Base-by-base conservation (phyloP, 2,113 vertebrate species). In the Macrotis lagotis region DNA sequence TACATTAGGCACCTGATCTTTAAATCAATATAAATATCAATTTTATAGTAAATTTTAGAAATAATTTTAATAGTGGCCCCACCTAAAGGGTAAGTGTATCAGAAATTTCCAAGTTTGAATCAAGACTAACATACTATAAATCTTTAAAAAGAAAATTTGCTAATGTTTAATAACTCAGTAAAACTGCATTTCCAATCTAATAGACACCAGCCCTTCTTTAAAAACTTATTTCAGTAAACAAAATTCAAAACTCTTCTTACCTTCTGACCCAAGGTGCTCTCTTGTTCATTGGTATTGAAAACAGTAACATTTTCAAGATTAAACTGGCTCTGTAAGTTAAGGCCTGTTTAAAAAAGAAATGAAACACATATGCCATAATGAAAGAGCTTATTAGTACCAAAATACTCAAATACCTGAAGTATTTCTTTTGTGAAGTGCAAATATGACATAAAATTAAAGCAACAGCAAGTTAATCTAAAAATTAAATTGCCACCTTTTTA, bases 261-360 rank as follows among this genome's bases (percentile, higher is more conserved):
- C 99, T 99, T 99, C 97, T 99, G 99, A 96, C 99, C 99, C 2
- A 99, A 97, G 12, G 99, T 99, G 97, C 99, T 99, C 96, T 99
- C 99, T 89, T 99, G 99, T 92, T 99, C 99, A 97, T 99, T 99
- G 96, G 99, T 99, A 98, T 99, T 99, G 98, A 99, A 99, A 93
- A 99, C 99, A 0, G 99, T 99, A 96, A 99, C 97, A 95, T 99
- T 99, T 97, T 99, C 99, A 97, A 99, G 98, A 98, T 99, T 99
- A 98, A 99, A 99, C 50, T 99, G 99, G 97, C 99, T 99, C 98
- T 99, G 99, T 90, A 99, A 98, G 96, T 99, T 99, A 93, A 99
- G 99, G 59, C 99, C 99, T 99, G 96, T 92, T 90, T 93, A 96
- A 96, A 97, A 97, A 92, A 95, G 90, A 92, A 92, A 74, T 92